Base-by-base conservation (phyloP, 2,888 invertebrate genomes). In the Diarsia rubi region DNA sequence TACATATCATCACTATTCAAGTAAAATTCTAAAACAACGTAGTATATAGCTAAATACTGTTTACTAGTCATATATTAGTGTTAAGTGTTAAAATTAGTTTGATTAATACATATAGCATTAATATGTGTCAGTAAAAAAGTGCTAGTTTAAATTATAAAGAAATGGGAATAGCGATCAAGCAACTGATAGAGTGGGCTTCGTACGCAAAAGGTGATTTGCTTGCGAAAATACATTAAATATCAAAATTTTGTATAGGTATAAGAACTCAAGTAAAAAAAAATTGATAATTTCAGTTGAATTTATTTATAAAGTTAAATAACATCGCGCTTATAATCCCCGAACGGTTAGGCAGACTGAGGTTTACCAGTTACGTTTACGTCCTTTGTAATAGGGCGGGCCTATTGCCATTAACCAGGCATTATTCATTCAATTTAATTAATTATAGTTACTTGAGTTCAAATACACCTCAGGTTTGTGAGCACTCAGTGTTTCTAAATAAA, bases 81-180 rank as follows among this genome's bases (percentile, higher is more conserved):
- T 54, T 16, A 2, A 31, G 37, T 59, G 37, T 47, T 59, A 69
- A 12, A 12, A 47, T 63, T 47, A 42, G 37, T 37, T 24, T 59
- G 16, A 42, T 45, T 60, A 49, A 66, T 67, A 62, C 19, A 37
- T 49, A 75, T 49, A 75, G 57, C 49, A 44, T 64, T 1, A 74
- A 47, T 52, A 44, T 11, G 63, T 8, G 44, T 44, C 44, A 31
- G 21, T 67, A 42, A 68, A 45, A 63, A 44, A 47, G 47, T 75
- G 47, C 64, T 54, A 76, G 1, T 47, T 52, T 21, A 59, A 65
- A 71, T 45, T 21, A 78, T 24, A 82, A 62, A 42, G 14, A 63
- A 70, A 84, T 84, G 81, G 84, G 52, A 27, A 62, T 60, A 82
- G 84, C 84, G 16, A 75, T 19, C 62, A 81, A 82, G 84, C 84